A percentile compares a stretch with the other conserved stretches of the same genome.
These are phyloP conservation scores for Petrocephalus zakoni DNA, from an alignment of 2,113 vertebrate genomes.

Conservation along the genomic window DNA sequence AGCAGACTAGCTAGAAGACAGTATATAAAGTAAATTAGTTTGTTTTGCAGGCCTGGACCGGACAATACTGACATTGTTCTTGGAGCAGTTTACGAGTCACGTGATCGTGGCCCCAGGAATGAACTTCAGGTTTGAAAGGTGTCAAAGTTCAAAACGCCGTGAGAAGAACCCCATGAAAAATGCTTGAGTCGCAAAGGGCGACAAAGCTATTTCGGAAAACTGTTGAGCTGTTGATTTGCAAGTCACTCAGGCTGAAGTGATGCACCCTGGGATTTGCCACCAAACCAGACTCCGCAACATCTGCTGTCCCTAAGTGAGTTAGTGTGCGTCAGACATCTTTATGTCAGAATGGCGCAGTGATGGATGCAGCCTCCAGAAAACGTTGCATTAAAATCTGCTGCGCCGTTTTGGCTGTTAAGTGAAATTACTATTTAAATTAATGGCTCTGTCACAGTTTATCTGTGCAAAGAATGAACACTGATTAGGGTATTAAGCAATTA, in stretches of 20 bases:
- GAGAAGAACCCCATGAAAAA: conserved; percentile 30
- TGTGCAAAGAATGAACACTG: conserved; percentile 92
- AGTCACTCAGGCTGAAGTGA: conserved; percentile 99
- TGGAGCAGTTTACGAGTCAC: not conserved
- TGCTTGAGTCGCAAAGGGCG: conserved; percentile 45
- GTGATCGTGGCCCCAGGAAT: not conserved
- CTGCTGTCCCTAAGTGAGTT: conserved; percentile 99
- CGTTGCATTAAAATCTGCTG: conserved; percentile 88
- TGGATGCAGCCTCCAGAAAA: conserved; percentile 93
- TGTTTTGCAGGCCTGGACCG: not conserved
- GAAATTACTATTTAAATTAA: conserved; percentile 98
- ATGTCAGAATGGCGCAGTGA: conserved; percentile 90
- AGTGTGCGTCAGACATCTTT: conserved; percentile 97
- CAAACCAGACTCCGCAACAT: conserved; percentile 90
- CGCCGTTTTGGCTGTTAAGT: conserved; percentile 92
- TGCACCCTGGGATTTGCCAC: conserved; percentile 96
- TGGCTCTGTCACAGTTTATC: conserved; percentile 92
- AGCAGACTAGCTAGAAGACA: not conserved
- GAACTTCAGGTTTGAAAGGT: conserved; percentile 21
- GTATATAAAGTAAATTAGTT: conserved; percentile 1
- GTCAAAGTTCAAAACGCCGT: conserved; percentile 33
- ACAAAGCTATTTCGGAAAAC: conserved; percentile 75
- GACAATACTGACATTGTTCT: not conserved
- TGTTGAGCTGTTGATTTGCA: conserved; percentile 86
- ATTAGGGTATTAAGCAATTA: conserved; percentile 99